Percentiles rank a stretch among this genome's conserved stretches.
Conservation (phyloP, 2,888 invertebrate species). For the Melanostoma mellinum region DNA sequence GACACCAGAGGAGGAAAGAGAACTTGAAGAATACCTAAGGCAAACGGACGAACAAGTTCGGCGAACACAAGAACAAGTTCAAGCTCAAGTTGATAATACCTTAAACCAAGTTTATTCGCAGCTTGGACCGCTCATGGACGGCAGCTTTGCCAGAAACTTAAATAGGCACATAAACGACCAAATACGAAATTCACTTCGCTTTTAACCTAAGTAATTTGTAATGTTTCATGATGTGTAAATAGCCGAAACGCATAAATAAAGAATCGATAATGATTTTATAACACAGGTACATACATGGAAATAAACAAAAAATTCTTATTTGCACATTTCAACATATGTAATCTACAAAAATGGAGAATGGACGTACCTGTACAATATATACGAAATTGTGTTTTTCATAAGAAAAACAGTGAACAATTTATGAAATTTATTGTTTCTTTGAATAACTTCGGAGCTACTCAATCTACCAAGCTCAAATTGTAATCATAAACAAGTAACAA, state of each 20-base stretch:
- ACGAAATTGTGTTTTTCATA: no score
- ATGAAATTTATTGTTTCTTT: no score
- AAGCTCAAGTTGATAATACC: not conserved
- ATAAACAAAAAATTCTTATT: no score
- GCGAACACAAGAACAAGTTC: not conserved
- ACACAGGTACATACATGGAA: no score
- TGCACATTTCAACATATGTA: no score
- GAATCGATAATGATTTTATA: no score
- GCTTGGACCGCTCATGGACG: not conserved
- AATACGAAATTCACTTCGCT: not conserved
- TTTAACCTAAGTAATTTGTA: not conserved
- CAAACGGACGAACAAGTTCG: not conserved
- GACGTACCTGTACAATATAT: no score
- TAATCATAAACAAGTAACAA: no score
- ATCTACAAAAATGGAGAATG: no score
- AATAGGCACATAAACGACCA: conserved; percentile 5
- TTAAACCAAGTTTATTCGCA: not conserved
- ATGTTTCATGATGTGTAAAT: not conserved
- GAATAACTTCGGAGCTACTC: no score
- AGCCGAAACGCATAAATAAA: not conserved
- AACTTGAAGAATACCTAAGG: conserved; percentile 26
- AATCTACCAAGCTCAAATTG: no score
- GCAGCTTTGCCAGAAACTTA: conserved; percentile 5
- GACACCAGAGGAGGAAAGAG: conserved; percentile 44
- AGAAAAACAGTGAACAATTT: no score